Conservation (phyloP, 2,797 vertebrate genomes). For the Paedocypris micromegethes region DNA sequence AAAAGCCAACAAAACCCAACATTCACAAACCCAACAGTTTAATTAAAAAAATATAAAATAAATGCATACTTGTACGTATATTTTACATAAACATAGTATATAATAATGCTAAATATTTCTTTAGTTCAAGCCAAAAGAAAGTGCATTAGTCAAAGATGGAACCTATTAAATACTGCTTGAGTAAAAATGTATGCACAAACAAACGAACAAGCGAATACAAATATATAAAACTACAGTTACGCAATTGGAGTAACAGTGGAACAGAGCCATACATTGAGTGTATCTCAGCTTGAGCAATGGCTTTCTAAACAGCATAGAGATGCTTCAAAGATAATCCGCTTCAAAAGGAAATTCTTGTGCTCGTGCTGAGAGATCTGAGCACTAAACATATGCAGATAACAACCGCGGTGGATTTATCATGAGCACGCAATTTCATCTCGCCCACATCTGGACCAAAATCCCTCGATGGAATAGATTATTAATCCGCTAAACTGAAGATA, state of each 20-base stretch:
- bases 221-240: slow-evolving; percentile 3
- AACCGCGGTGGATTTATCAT: slow-evolving; percentile 40
- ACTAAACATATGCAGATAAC: slow-evolving; percentile 35
- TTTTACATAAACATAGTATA: no score
- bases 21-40: no score
- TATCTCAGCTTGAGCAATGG: slow-evolving; percentile 19
- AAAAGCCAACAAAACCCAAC: no score
- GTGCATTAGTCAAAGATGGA: no score
- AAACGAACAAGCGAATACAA: no score
- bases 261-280: slow-evolving; percentile 13
- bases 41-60: no score
- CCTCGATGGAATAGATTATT: slow-evolving; percentile 32
- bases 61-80: no score
- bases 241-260: slow-evolving; percentile 15
- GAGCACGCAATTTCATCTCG: slow-evolving; percentile 38
- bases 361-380: slow-evolving; percentile 19
- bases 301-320: slow-evolving; percentile 21
- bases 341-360: slow-evolving; percentile 29
- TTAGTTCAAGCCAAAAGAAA: no score
- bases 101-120: no score
- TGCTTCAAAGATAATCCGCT: slow-evolving; percentile 38
- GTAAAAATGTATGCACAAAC: no score
- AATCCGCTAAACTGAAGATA: slow-evolving; percentile 21
- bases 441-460: slow-evolving; percentile 36
- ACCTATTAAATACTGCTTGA: no score